phyloP scores from a whole-genome alignment of 64 coral and sea anemone species.

The Stichodactyla helianthus region DNA sequence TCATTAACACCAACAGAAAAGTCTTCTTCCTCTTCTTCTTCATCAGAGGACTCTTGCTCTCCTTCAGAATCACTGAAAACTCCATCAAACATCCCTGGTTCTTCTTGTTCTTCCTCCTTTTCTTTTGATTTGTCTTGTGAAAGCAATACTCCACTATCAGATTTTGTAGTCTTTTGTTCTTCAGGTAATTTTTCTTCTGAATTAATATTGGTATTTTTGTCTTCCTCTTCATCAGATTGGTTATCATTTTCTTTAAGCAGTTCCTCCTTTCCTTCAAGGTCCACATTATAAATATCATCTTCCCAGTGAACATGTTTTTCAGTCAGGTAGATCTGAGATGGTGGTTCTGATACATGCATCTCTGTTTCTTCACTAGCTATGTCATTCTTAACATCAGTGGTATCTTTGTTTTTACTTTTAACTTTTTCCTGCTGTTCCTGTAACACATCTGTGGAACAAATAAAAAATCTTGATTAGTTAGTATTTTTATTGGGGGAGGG shows the following conservation, averaged over 20 bases:
- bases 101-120: constrained; percentile 28
- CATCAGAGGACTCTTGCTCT: constrained; percentile 61
- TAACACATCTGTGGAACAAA: neutral
- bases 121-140: neutral
- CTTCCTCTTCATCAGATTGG: neutral
- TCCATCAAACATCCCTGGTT: constrained; percentile 70
- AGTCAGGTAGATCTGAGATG: neutral
- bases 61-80: constrained; percentile 88
- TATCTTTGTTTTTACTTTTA: neutral
- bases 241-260: neutral
- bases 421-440: neutral
- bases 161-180: neutral
- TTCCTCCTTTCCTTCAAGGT: neutral
- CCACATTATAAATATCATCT: neutral
- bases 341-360: neutral
- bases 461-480: too few relatives aligned
- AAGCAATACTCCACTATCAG: constrained; percentile 12
- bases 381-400: neutral
- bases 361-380: neutral
- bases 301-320: constrained; percentile 30
- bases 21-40: constrained; percentile 54
- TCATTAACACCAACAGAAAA: constrained; percentile 56
- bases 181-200: neutral
- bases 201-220: neutral
- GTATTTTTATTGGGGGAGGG: too few relatives aligned